A percentile compares a stretch with the other conserved stretches of the same genome.
These are phyloP conservation scores for Etia nguti DNA, from an alignment of 2,113 vertebrate species.

Conservation along the genomic window DNA sequence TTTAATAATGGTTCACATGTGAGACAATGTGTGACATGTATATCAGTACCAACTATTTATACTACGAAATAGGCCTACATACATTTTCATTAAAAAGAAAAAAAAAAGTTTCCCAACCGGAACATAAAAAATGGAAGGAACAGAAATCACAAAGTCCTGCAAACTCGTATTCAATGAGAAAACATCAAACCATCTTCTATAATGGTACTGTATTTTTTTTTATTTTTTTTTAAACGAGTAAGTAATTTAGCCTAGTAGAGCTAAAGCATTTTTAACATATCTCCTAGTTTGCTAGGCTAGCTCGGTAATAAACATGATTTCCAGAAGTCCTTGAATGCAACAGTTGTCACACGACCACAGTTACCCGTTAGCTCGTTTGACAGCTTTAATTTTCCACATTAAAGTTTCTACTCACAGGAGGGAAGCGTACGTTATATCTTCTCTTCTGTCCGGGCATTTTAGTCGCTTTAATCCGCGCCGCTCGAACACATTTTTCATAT, in stretches of 20 bases:
- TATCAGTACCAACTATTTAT: neutral
- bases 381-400: rapidly evolving
- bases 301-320: rapidly evolving
- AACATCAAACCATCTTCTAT: neutral
- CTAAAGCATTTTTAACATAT: neutral
- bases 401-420: slow-evolving; percentile 62
- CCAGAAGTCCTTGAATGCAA: neutral
- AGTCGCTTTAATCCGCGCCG: neutral
- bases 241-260: neutral
- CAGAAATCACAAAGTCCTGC: neutral
- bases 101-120: neutral
- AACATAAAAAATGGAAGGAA: neutral
- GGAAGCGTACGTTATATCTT: slow-evolving; percentile 68
- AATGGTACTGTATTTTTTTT: rapidly evolving
- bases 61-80: neutral
- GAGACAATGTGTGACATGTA: neutral
- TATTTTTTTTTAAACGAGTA: neutral
- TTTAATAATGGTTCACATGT: neutral
- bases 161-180: rapidly evolving
- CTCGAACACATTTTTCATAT: slow-evolving; percentile 38
- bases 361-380: neutral
- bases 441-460: slow-evolving; percentile 70
- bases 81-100: neutral
- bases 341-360: neutral
- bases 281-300: neutral